Evolutionary conservation across 2,113 vertebrate species (phyloP).

Genomic region (Clarias gariepinus): DNA sequence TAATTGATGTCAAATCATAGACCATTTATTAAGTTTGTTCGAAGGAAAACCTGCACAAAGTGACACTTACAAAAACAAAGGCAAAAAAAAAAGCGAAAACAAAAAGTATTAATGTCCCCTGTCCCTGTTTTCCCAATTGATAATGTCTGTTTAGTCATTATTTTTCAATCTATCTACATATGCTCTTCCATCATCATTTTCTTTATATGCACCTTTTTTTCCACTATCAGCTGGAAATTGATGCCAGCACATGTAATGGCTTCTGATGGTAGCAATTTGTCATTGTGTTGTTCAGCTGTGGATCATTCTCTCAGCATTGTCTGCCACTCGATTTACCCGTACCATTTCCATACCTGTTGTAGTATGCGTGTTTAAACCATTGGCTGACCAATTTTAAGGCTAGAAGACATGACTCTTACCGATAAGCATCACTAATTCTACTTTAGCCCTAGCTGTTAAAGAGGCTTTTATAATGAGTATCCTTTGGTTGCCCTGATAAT

Average conservation of each 20-base stretch:
- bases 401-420: slow-evolving; percentile 26
- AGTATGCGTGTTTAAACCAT: slow-evolving; percentile 12
- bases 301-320: slow-evolving; percentile 10
- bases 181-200: slow-evolving; percentile 65
- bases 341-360: slow-evolving; percentile 23
- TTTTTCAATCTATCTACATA: slow-evolving; percentile 62
- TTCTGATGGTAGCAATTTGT: slow-evolving; percentile 67
- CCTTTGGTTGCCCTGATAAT: slow-evolving; percentile 17
- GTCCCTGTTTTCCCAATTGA: slow-evolving; percentile 39
- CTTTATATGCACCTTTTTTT: slow-evolving; percentile 67
- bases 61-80: slow-evolving; percentile 56
- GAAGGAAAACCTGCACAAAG: slow-evolving; percentile 32
- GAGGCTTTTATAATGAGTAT: slow-evolving; percentile 16
- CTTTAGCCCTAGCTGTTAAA: slow-evolving; percentile 15
- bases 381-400: slow-evolving; percentile 16
- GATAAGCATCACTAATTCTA: slow-evolving; percentile 45
- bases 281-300: slow-evolving; percentile 50
- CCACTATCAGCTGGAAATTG: slow-evolving; percentile 64
- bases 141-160: slow-evolving; percentile 64
- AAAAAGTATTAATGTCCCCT: slow-evolving; percentile 43
- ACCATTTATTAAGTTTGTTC: slow-evolving; percentile 48
- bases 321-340: not conserved
- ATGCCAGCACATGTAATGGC: slow-evolving; percentile 64
- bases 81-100: slow-evolving; percentile 26
- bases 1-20: slow-evolving; percentile 53